A percentile compares a stretch with the other conserved stretches of the same genome.
phyloP scores from a whole-genome alignment of 2,888 invertebrate genomes.

The Camponotus fellah region DNA sequence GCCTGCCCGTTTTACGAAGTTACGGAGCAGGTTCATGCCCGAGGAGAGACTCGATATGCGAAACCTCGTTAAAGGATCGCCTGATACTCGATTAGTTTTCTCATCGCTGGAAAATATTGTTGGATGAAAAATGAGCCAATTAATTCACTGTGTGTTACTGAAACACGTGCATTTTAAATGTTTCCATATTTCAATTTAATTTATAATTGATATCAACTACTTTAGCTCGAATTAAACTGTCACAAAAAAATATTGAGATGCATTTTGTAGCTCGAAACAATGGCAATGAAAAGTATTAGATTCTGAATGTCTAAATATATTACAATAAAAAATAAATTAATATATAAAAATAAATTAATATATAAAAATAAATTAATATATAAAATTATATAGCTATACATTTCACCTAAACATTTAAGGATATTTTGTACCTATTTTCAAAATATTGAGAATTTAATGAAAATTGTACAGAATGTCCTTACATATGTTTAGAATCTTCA shows the following conservation, averaged over 20 bases:
- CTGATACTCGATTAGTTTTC: constrained; percentile 9
- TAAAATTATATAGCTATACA: too few species aligned
- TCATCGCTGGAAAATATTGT: constrained; percentile 14
- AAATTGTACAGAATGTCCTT: too few species aligned
- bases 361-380: too few species aligned
- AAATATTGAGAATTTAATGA: too few species aligned
- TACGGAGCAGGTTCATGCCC: constrained; percentile 61
- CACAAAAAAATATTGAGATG: constrained; percentile 19
- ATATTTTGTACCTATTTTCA: too few species aligned
- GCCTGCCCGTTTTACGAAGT: constrained; percentile 52
- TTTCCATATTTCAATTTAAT: constrained; percentile 1
- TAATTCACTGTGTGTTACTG: constrained; percentile 13
- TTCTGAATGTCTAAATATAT: not conserved
- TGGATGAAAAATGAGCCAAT: constrained; percentile 6
- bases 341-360: too few species aligned
- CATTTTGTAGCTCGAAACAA: not conserved
- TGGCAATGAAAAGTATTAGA: not conserved
- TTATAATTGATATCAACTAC: constrained; percentile 7
- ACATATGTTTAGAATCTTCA: too few species aligned
- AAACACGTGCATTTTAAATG: not conserved
- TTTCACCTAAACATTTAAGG: too few species aligned
- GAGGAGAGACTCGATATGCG: constrained; percentile 25
- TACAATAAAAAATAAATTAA: too few species aligned
- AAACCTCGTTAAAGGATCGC: constrained; percentile 6
- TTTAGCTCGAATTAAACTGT: constrained; percentile 15